phyloP scores from a whole-genome alignment of 2,888 invertebrate genomes.

The Listrodromus nycthemerus region DNA sequence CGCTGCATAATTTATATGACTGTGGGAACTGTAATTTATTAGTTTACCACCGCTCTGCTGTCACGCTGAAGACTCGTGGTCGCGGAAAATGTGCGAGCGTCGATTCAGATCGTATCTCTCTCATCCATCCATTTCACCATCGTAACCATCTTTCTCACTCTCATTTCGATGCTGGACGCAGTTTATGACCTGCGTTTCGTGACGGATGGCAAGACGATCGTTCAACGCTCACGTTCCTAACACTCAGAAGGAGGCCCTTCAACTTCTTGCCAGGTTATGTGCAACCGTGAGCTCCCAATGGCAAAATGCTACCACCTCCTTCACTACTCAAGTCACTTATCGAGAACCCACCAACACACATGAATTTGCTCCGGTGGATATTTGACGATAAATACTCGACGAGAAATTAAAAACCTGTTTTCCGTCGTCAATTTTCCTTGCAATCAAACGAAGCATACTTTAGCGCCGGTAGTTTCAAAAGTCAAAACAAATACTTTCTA shows the following conservation, averaged over 20 bases:
- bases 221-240: constrained; percentile 45
- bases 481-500: background rate
- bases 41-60: constrained; percentile 62
- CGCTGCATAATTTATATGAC: constrained; percentile 66
- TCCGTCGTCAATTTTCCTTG: background rate
- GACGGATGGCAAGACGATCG: constrained; percentile 64
- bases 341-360: background rate
- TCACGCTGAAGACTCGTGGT: constrained; percentile 62
- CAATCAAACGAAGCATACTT: background rate
- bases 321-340: constrained; percentile 17
- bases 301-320: constrained; percentile 4
- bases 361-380: background rate
- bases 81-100: constrained; percentile 62
- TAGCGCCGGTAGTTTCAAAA: background rate
- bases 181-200: constrained; percentile 63
- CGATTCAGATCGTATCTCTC: constrained; percentile 55
- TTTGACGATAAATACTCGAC: background rate
- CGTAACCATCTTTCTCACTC: constrained; percentile 47
- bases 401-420: background rate
- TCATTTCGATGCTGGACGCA: constrained; percentile 48
- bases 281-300: constrained; percentile 22
- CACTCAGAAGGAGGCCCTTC: constrained; percentile 33
- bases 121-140: background rate
- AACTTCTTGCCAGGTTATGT: constrained; percentile 42
- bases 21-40: constrained; percentile 63